phyloP scores from a whole-genome alignment of 2,113 vertebrate species.

The Hydropotes inermis region DNA sequence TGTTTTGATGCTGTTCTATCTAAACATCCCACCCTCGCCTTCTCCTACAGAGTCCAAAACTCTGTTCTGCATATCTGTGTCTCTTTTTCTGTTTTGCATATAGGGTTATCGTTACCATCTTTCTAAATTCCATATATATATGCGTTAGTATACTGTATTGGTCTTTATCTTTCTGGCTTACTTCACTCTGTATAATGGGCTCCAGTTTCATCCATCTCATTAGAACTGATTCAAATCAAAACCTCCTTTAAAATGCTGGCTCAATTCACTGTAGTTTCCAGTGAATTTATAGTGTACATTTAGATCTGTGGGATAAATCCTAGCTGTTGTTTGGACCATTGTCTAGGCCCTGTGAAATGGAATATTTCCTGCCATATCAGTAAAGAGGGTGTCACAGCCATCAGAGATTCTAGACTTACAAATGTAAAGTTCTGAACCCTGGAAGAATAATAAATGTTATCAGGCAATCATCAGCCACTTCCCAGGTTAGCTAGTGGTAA shows the following conservation, averaged over 20 bases:
- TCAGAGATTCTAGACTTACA: not conserved
- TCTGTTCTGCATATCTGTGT: no score
- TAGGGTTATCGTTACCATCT: no score
- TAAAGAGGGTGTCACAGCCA: not conserved
- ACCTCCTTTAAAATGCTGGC: not conserved
- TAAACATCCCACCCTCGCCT: no score
- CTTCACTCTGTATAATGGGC: no score
- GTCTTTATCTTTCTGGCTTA: no score
- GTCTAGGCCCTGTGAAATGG: not conserved
- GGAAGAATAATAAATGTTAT: not conserved
- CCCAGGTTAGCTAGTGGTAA: not conserved
- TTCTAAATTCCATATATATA: no score
- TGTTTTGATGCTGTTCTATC: no score
- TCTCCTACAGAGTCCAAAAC: no score
- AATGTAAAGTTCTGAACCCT: not conserved
- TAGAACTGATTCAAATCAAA: not conserved
- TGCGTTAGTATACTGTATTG: no score
- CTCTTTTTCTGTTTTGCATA: no score
- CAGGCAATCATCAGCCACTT: not conserved
- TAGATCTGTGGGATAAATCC: not conserved
- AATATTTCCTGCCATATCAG: not conserved
- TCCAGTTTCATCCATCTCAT: no score
- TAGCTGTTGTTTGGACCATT: not conserved
- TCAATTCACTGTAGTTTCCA: not conserved
- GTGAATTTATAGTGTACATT: not conserved